Percentiles rank a stretch among this genome's conserved stretches.
phyloP scores from a whole-genome alignment of 2,797 vertebrate species.

The Labeo calbasu region DNA sequence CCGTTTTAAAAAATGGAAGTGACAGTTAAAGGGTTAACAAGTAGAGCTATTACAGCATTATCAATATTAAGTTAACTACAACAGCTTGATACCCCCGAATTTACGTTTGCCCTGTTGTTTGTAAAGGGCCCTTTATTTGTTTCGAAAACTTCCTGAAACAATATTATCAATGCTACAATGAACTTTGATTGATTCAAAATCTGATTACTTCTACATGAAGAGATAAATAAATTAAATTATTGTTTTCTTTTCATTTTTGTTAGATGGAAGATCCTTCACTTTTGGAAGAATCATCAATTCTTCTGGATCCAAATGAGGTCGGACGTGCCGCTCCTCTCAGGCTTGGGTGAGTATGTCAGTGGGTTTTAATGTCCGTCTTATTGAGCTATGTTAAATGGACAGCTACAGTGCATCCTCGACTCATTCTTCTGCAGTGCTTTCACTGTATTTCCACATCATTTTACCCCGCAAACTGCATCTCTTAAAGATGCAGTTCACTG shows the following conservation, averaged over 20 bases:
- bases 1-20: too few relatives aligned
- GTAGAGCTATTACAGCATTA: background rate
- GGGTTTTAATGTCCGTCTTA: background rate
- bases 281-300: conserved; percentile 91
- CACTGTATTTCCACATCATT: background rate
- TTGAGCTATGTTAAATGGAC: background rate
- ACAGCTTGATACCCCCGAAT: background rate
- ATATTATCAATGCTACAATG: background rate
- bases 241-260: conserved; percentile 34
- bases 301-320: conserved; percentile 89
- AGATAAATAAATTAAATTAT: background rate
- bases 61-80: background rate
- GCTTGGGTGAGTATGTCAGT: conserved; percentile 83
- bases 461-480: background rate
- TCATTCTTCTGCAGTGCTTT: background rate
- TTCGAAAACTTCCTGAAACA: background rate
- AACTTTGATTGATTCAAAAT: background rate
- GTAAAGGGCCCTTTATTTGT: background rate
- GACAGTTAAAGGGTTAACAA: too few relatives aligned
- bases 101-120: background rate
- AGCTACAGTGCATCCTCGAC: background rate
- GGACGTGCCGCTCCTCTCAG: conserved; percentile 86
- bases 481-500: background rate
- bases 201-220: background rate
- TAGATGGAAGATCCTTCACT: conserved; percentile 99